Conservation (phyloP, 2,113 vertebrate genomes). For the Catharus minimus region DNA sequence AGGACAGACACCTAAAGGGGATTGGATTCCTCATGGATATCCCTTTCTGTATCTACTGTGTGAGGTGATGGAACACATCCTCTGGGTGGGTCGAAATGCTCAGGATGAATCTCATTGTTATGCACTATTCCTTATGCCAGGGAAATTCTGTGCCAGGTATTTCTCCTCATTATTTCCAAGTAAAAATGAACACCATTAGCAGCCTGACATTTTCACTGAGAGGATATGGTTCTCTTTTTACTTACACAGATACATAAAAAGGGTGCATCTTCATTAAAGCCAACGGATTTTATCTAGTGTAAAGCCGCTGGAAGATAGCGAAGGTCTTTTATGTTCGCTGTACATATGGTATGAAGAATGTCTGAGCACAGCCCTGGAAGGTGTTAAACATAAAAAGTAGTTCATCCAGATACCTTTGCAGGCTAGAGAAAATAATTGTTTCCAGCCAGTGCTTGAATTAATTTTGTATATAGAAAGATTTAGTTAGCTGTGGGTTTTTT, state of each 20-base stretch:
- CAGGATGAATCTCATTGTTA: neutral
- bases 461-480: neutral
- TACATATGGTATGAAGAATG: neutral
- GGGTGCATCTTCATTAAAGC: neutral
- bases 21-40: neutral
- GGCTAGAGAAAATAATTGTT: neutral
- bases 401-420: neutral
- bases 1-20: neutral
- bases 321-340: neutral
- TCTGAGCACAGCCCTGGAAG: neutral
- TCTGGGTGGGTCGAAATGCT: neutral
- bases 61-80: neutral
- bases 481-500: neutral
- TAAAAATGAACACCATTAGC: conserved; percentile 20
- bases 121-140: neutral
- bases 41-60: neutral
- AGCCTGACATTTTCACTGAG: conserved; percentile 5
- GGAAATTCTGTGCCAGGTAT: neutral
- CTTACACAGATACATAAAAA: neutral
- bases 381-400: neutral
- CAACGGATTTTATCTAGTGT: neutral
- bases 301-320: neutral
- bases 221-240: conserved; percentile 2
- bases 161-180: conserved; percentile 13
- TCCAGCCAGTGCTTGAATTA: neutral